Conservation (phyloP, 2,113 vertebrate species). For the Nyctibius bracteatus region DNA sequence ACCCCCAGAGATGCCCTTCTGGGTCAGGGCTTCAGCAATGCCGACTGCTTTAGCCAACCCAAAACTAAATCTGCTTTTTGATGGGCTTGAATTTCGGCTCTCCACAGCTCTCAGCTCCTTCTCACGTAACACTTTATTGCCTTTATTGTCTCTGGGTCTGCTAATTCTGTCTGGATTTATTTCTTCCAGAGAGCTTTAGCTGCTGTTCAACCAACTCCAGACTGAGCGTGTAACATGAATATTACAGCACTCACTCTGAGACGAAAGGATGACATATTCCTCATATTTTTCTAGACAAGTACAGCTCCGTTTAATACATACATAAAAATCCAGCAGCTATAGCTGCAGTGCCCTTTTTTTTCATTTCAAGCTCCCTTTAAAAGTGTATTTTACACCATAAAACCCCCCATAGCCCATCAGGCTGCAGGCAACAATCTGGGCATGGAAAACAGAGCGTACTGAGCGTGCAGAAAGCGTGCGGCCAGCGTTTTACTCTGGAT, state of each 20-base stretch:
- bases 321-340: not conserved
- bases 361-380: not conserved
- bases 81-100: not conserved
- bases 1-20: accelerated
- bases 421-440: not conserved
- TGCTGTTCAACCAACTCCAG: not conserved
- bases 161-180: not conserved
- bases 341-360: not conserved
- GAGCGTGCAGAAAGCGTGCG: accelerated
- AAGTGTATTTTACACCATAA: not conserved
- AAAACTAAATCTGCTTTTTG: not conserved
- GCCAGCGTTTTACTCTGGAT: accelerated
- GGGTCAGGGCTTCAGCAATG: accelerated
- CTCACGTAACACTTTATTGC: not conserved
- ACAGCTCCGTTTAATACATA: not conserved
- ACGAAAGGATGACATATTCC: accelerated
- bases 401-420: accelerated
- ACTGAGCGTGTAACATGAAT: accelerated
- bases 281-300: accelerated
- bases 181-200: not conserved
- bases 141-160: not conserved
- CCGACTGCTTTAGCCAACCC: not conserved
- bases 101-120: not conserved
- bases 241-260: accelerated
- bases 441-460: accelerated